These are phyloP conservation scores for Apostichopus japonicus DNA, from an alignment of 35 echinoderm and acorn worm genomes.

Conservation along the genomic window DNA sequence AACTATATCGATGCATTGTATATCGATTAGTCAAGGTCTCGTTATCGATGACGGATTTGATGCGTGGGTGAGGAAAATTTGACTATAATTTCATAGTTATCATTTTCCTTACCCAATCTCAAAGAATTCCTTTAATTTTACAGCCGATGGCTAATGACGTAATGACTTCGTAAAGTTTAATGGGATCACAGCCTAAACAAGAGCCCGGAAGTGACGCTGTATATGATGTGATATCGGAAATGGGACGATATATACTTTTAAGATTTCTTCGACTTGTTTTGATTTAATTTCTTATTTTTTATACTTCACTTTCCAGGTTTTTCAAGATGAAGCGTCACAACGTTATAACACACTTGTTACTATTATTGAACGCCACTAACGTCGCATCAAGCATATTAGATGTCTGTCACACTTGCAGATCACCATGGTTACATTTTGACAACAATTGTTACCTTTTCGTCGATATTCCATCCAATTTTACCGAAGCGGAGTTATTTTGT, in stretches of 20 bases:
- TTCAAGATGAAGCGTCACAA: neutral
- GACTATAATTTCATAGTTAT: no score
- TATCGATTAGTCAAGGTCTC: no score
- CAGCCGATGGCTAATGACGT: no score
- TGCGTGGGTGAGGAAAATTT: no score
- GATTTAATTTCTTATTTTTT: neutral
- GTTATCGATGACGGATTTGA: no score
- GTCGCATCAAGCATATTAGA: neutral
- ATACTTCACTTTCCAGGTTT: neutral
- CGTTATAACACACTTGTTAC: neutral
- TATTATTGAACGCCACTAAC: neutral
- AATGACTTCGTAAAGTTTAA: no score
- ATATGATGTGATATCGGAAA: neutral
- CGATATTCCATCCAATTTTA: constrained; percentile 16
- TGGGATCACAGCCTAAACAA: no score
- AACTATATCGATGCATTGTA: no score
- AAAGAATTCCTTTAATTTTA: no score
- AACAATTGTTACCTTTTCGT: constrained; percentile 48
- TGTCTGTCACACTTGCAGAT: neutral
- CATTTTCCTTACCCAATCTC: no score
- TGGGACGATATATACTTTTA: neutral
- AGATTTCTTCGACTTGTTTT: neutral
- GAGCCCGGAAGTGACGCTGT: neutral
- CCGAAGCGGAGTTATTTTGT: constrained; percentile 31
- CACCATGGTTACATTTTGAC: constrained; percentile 31